Evolutionary conservation across 2,888 invertebrate genomes (phyloP), one percentile per base, ranked within the genome.

Genomic region (Synanthedon formicaeformis): DNA sequence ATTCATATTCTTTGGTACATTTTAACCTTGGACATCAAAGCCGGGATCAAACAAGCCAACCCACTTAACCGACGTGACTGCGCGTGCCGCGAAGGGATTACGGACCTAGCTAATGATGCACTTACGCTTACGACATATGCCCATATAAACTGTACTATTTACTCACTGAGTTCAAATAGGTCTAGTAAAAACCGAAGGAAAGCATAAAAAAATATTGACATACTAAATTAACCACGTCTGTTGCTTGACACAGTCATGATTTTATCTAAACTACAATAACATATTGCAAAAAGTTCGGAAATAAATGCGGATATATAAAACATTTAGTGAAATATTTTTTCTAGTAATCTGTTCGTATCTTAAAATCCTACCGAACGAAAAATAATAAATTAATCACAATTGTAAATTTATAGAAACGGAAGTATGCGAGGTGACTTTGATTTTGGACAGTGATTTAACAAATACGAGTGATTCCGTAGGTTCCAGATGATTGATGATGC

Each of bases 21-120:
- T 34, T 55, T 72, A 82, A 75, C 83, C 82, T 84, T 82, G 79
- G 60, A 62, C 64, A 52, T 53, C 56, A 55, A 55, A 63, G 57
- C 63, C 63, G 65, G 65, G 72, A 73, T 66, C 69, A 76, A 71
- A 56, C 81, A 81, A 70, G 72, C 65, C 81, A 81, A 79, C 83
- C 84, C 70, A 84, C 75, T 81, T 81, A 73, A 59, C 64, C 57
- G 64, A 69, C 85, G 81, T 85, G 84, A 69, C 71, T 65, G 71
- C 75, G 76, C 79, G 76, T 78, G 75, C 74, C 67, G 62, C 56
- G 63, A 59, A 63, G 63, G 73, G 81, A 84, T 85, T 80, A 82
- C 60, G 56, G 61, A 58, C 60, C 61, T 60, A 61, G 58, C 70
- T 75, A 73, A 73, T 69, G 68, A 72, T 64, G 62, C 63, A 49